Percentiles rank a stretch among this genome's conserved stretches.
Conservation (phyloP, 2,888 invertebrate genomes). For the Xestia sexstrigata region DNA sequence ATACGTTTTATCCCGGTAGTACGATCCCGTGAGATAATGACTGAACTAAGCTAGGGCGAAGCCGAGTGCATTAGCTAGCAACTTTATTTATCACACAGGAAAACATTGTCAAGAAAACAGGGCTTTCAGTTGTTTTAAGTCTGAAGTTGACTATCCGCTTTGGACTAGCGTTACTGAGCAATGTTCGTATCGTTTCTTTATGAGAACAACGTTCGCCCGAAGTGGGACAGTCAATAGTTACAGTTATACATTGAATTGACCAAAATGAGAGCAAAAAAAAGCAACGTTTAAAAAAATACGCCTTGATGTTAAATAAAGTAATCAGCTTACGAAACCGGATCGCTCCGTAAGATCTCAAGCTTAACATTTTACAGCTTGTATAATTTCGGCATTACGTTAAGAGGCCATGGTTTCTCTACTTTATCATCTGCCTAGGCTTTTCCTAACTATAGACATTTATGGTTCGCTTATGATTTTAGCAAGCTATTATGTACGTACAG, state of each 20-base stretch:
- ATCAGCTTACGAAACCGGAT: slow-evolving; percentile 1
- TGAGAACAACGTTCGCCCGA: neutral
- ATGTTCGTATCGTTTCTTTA: neutral
- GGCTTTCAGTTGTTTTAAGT: neutral
- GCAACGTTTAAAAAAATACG: neutral
- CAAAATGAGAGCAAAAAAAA: neutral
- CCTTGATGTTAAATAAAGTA: slow-evolving; percentile 7
- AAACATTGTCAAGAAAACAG: neutral
- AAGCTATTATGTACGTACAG: neutral
- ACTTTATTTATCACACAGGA: neutral
- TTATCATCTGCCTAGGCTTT: neutral
- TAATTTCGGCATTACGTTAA: slow-evolving; percentile 28
- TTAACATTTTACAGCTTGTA: slow-evolving; percentile 28
- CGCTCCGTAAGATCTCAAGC: neutral
- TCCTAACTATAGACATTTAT: neutral
- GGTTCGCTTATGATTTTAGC: neutral
- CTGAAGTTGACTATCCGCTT: neutral
- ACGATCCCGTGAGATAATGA: too few species aligned
- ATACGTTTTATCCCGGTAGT: too few species aligned
- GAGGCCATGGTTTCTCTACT: slow-evolving; percentile 1
- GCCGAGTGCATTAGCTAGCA: too few species aligned
- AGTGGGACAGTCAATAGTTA: neutral
- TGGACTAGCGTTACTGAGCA: neutral
- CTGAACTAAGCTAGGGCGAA: too few species aligned
- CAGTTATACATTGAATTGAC: neutral